Percentiles rank a stretch among this genome's conserved stretches.
phyloP scores from a whole-genome alignment of 2,888 invertebrate genomes.

The Tricholauxania praeusta region DNA sequence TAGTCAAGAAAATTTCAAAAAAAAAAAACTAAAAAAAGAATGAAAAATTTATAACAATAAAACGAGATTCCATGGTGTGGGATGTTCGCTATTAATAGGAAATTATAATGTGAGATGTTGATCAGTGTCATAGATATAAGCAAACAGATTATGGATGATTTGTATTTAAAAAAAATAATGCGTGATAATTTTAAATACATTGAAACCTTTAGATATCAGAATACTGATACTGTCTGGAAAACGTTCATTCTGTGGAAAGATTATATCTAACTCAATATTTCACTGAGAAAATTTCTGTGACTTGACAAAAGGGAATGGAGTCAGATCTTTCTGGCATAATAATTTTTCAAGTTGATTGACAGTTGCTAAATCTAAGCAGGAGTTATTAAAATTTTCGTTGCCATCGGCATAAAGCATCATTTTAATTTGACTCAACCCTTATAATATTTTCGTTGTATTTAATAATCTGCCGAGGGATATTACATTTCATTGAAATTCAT shows the following conservation, averaged over 20 bases:
- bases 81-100: constrained; percentile 25
- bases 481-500: not conserved
- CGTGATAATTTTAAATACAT: not conserved
- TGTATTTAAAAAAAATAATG: not conserved
- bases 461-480: not conserved
- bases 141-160: not conserved
- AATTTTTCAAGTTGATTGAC: no score
- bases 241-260: no score
- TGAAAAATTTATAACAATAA: constrained; percentile 26
- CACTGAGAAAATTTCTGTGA: no score
- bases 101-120: not conserved
- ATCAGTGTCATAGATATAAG: not conserved
- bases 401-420: no score
- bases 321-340: no score
- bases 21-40: not conserved
- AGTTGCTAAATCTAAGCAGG: no score
- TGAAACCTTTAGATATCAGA: not conserved
- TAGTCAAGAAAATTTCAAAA: not conserved
- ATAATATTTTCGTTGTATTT: not conserved
- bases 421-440: no score
- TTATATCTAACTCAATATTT: no score
- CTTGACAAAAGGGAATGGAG: no score
- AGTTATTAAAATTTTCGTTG: no score
- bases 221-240: not conserved
- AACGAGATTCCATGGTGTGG: constrained; percentile 31